Evolutionary conservation across 1,140 invertebrate species (phyloP).

Genomic region (Drosophila baimaii): DNA sequence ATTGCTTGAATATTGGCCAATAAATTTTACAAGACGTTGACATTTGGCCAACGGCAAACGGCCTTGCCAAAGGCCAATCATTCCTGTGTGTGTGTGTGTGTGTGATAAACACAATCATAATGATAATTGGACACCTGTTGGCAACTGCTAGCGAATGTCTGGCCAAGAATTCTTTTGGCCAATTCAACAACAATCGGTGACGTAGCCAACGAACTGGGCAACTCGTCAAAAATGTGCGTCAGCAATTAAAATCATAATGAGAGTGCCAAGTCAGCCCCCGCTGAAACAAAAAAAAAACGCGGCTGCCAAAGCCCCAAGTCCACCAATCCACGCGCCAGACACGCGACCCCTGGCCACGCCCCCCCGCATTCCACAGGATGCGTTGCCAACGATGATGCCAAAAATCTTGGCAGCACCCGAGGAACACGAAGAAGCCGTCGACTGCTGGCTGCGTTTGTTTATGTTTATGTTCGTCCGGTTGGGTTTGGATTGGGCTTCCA

Average conservation of each 20-base stretch:
- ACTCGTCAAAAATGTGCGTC: slow-evolving; percentile 81
- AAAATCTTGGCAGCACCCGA: slow-evolving; percentile 65
- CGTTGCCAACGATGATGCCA: slow-evolving; percentile 72
- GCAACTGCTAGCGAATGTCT: slow-evolving; percentile 47
- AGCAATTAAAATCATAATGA: slow-evolving; percentile 84
- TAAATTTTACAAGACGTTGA: slow-evolving; percentile 80
- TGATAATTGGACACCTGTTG: slow-evolving; percentile 76
- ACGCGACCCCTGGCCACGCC: slow-evolving; percentile 57
- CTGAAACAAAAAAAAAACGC: slow-evolving; percentile 7
- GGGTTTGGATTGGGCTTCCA: slow-evolving; percentile 25
- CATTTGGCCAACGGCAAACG: slow-evolving; percentile 64
- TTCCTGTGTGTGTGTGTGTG: slow-evolving; percentile 38
- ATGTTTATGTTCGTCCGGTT: slow-evolving; percentile 66
- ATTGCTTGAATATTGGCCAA: slow-evolving; percentile 79
- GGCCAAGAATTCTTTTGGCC: slow-evolving; percentile 64
- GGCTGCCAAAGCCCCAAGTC: slow-evolving; percentile 28
- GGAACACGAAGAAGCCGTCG: slow-evolving; percentile 33
- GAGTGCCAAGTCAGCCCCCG: slow-evolving; percentile 69
- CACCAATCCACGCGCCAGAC: slow-evolving; percentile 58
- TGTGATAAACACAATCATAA: slow-evolving; percentile 65
- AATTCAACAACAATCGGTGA: slow-evolving; percentile 77
- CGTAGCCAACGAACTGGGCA: slow-evolving; percentile 71
- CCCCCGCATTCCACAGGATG: slow-evolving; percentile 70
- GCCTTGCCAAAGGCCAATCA: slow-evolving; percentile 77
- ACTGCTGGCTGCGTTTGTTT: slow-evolving; percentile 57